Percentiles rank a stretch among this genome's conserved stretches.
Evolutionary conservation across 2,113 vertebrate species (phyloP).

Genomic region (Scytalopus superciliaris): DNA sequence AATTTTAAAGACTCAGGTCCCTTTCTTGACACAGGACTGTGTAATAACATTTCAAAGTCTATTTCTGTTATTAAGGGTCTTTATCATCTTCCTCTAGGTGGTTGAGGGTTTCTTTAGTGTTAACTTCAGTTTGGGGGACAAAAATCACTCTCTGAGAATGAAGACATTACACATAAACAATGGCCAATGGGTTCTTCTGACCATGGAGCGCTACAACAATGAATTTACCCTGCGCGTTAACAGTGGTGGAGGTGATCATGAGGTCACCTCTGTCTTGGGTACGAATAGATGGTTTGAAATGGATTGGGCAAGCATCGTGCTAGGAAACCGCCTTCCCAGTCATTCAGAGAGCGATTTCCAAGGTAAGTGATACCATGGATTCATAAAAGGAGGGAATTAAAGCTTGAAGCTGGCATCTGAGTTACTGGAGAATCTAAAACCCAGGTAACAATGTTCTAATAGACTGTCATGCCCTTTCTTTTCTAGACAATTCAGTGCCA

Average conservation of each 20-base stretch:
- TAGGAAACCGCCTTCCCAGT: slow-evolving; percentile 73
- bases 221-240: slow-evolving; percentile 82
- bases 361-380: slow-evolving; percentile 65
- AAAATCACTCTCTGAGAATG: slow-evolving; percentile 71
- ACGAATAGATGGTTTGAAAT: slow-evolving; percentile 71
- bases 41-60: background rate
- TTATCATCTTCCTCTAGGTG: slow-evolving; percentile 68
- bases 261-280: slow-evolving; percentile 77
- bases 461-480: background rate
- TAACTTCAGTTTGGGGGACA: slow-evolving; percentile 77
- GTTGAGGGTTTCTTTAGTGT: slow-evolving; percentile 77
- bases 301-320: slow-evolving; percentile 72
- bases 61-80: background rate
- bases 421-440: background rate
- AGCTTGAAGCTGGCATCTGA: background rate
- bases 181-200: slow-evolving; percentile 84
- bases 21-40: background rate
- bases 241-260: slow-evolving; percentile 80
- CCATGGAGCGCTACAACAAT: slow-evolving; percentile 82
- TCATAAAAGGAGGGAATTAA: background rate
- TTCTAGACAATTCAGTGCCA: background rate
- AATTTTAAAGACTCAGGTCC: background rate
- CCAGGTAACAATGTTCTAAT: background rate
- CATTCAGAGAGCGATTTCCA: slow-evolving; percentile 75
- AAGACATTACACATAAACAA: slow-evolving; percentile 76